phyloP scores from a whole-genome alignment of 2,113 vertebrate genomes.

The Pedetes capensis region DNA sequence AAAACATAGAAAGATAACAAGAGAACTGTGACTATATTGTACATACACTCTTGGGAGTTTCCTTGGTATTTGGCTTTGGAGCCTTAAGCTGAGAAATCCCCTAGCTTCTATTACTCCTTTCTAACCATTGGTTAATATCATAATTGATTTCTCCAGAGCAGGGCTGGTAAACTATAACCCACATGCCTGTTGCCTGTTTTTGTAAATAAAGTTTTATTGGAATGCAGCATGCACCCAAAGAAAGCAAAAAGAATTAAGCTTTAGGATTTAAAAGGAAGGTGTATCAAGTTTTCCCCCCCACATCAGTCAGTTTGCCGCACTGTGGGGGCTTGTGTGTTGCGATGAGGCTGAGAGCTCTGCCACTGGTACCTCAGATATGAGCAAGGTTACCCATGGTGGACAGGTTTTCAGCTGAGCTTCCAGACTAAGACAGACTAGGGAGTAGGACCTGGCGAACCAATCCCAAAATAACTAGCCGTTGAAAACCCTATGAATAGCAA shows the following conservation, averaged over 20 bases:
- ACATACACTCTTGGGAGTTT: neutral
- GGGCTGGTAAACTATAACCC: neutral
- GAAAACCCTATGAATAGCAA: too few relatives aligned
- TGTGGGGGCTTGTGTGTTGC: too few relatives aligned
- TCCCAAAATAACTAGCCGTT: too few relatives aligned
- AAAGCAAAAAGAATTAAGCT: conserved; percentile 26
- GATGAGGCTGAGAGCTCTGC: too few relatives aligned
- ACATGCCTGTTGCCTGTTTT: neutral
- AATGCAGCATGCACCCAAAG: neutral
- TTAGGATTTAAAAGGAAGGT: neutral
- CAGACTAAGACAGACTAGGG: too few relatives aligned
- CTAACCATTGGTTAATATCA: conserved; percentile 41
- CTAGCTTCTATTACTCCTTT: neutral
- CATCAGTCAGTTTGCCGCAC: too few relatives aligned
- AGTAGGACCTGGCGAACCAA: too few relatives aligned
- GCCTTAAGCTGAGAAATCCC: conserved; percentile 36
- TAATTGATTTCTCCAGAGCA: conserved; percentile 38
- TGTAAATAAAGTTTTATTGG: conserved; percentile 54
- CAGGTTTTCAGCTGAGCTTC: too few relatives aligned
- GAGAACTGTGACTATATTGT: conserved; percentile 9
- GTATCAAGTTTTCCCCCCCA: too few relatives aligned
- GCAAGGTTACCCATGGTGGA: too few relatives aligned
- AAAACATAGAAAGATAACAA: conserved; percentile 46
- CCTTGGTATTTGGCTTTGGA: conserved; percentile 30
- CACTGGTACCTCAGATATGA: too few relatives aligned